Base-by-base conservation (phyloP, 2,113 vertebrate genomes). In the Nycticebus coucang region DNA sequence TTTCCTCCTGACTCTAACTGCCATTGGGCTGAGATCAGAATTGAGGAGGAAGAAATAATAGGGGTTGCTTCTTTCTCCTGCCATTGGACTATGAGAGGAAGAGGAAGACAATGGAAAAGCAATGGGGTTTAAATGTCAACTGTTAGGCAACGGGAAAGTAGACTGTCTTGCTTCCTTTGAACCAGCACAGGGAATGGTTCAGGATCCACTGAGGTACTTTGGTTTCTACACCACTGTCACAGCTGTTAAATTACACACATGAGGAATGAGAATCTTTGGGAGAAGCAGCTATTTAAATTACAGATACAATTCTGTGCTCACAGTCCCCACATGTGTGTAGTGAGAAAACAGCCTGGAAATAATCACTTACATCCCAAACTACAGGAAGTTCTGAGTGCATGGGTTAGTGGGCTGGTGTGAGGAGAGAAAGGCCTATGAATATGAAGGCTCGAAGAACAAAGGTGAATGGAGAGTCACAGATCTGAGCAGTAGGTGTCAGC, bases 341-440 rank as follows among this genome's bases (percentile, higher is more conserved):
- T 7, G 3, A 66, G 5, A 22, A 66, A 7, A 57, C 57, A 72
- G 1, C 30, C 62, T 81, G 62, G 64, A 80, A 74, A 92, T 85
- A 74, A 89, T 68, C 19, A 4, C 28, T 72, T 13, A 30, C 13
- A 79, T 69, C 3, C 66, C 33, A 85, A 74, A 45, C 7, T 45
- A 33, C 75, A 92, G 87, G 66, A 84, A 30, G 4, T 50, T 1
- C 21, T 77, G 37, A 77, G 12, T 2, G 41, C 7, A n/a, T 4
- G 6, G 41, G 7, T 78, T 33, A 72, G 4, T 71, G 60, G 0
- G 0, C 41, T 69, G 4, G 2, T 1, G n/a, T 9, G 5, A 11
- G 26, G 71, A 37, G 7, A 83, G 37, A 50, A 4, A 87, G 41
- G 1, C 0, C 4, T 17, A 30, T 83, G 45, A 59, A 22, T 33